Percentiles rank a stretch among this genome's conserved stretches.
Evolutionary conservation across 2,113 vertebrate species (phyloP).

Genomic region (Camelus dromedarius): DNA sequence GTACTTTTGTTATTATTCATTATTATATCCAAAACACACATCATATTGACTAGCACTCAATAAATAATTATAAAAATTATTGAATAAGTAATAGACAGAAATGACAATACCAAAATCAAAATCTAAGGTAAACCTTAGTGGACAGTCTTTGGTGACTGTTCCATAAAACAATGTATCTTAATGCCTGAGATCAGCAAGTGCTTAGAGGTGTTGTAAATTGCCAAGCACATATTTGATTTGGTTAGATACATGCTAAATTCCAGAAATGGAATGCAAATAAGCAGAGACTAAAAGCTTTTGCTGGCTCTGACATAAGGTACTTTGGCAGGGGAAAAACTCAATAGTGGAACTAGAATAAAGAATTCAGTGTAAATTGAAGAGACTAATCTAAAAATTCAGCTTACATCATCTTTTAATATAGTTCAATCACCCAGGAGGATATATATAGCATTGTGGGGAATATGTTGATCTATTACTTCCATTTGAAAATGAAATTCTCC

Average conservation of each 20-base stretch:
- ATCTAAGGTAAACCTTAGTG: slow-evolving; percentile 41
- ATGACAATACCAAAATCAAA: slow-evolving; percentile 35
- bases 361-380: slow-evolving; percentile 68
- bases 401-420: slow-evolving; percentile 74
- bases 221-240: slow-evolving; percentile 67
- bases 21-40: slow-evolving; percentile 9
- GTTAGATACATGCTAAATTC: slow-evolving; percentile 64
- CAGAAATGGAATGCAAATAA: slow-evolving; percentile 78
- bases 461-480: slow-evolving; percentile 42
- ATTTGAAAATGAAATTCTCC: slow-evolving; percentile 69
- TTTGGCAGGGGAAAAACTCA: slow-evolving; percentile 68
- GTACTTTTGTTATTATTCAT: slow-evolving; percentile 1
- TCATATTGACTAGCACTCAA: not conserved
- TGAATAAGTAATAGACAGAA: slow-evolving; percentile 12
- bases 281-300: slow-evolving; percentile 70
- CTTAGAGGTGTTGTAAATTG: slow-evolving; percentile 59
- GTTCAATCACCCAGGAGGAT: slow-evolving; percentile 59
- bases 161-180: slow-evolving; percentile 36
- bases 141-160: slow-evolving; percentile 23
- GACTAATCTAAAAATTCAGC: slow-evolving; percentile 63
- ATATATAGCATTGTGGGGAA: not conserved
- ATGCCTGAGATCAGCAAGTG: slow-evolving; percentile 39
- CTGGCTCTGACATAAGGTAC: slow-evolving; percentile 55
- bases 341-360: slow-evolving; percentile 61
- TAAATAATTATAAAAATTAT: slow-evolving; percentile 45